phyloP scores from a whole-genome alignment of 2,888 invertebrate genomes.

The Phymatocera aterrima region DNA sequence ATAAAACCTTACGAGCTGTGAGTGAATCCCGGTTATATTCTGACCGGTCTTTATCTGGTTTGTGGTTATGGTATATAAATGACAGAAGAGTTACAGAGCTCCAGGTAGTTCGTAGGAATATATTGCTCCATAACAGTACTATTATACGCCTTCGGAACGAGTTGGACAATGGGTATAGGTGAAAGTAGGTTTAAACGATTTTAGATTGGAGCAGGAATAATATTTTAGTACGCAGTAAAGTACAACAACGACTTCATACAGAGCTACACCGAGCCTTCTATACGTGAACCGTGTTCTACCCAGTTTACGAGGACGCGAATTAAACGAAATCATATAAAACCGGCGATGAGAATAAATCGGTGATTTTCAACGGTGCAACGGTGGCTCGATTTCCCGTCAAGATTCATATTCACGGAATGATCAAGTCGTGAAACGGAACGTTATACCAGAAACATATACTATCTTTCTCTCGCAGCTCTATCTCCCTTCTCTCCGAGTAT shows the following conservation, averaged over 20 bases:
- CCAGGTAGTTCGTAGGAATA: constrained; percentile 9
- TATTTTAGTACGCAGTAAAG: constrained; percentile 15
- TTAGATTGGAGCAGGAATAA: constrained; percentile 31
- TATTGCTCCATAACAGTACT: constrained; percentile 11
- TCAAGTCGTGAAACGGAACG: constrained; percentile 8
- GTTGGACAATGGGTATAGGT: constrained; percentile 27
- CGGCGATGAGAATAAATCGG: background rate
- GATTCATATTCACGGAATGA: constrained; percentile 12
- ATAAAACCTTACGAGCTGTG: background rate
- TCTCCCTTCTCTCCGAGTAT: background rate
- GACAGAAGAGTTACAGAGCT: background rate
- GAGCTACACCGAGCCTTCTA: background rate
- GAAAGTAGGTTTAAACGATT: constrained; percentile 35
- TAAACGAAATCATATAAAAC: constrained; percentile 39
- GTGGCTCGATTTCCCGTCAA: background rate
- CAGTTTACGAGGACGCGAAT: constrained; percentile 15
- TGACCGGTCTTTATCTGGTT: background rate
- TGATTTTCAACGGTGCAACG: constrained; percentile 9
- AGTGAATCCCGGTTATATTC: background rate
- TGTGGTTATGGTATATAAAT: constrained; percentile 16
- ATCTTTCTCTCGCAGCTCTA: background rate
- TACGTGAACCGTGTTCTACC: background rate
- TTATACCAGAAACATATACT: background rate
- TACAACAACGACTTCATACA: constrained; percentile 28
- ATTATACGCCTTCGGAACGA: constrained; percentile 20